Conservation (phyloP, 2,888 invertebrate genomes). For the Aquatica leii region DNA sequence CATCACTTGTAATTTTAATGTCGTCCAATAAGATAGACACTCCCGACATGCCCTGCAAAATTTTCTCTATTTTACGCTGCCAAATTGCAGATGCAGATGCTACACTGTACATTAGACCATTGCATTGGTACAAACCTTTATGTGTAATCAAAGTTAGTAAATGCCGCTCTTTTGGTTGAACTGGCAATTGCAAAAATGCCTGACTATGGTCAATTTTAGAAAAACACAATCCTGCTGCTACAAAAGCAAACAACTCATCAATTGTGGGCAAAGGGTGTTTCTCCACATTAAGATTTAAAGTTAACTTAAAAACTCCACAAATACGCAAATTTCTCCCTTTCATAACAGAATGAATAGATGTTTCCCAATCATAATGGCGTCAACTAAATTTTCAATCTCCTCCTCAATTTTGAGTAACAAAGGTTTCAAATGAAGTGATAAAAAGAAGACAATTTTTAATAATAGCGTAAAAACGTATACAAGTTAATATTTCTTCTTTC, state of each 20-base stretch:
- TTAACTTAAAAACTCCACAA: too few species aligned
- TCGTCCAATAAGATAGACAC: neutral
- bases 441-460: too few species aligned
- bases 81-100: slow-evolving; percentile 14
- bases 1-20: too few species aligned
- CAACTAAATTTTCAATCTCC: neutral
- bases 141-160: slow-evolving; percentile 16
- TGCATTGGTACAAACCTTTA: slow-evolving; percentile 14
- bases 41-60: slow-evolving; percentile 9
- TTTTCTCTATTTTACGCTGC: slow-evolving; percentile 15
- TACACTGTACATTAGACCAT: slow-evolving; percentile 1
- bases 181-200: slow-evolving; percentile 13
- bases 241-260: slow-evolving; percentile 5
- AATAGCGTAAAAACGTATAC: too few species aligned
- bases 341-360: too few species aligned
- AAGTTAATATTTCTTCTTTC: too few species aligned
- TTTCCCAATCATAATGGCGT: neutral
- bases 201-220: slow-evolving; percentile 11
- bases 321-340: neutral
- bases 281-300: slow-evolving; percentile 3
- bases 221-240: slow-evolving; percentile 8
- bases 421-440: too few species aligned
- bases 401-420: neutral
- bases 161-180: neutral
- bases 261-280: slow-evolving; percentile 13